Evolutionary conservation across 2,797 vertebrate genomes (phyloP).

Genomic region (Lepilemur ruficaudatus): DNA sequence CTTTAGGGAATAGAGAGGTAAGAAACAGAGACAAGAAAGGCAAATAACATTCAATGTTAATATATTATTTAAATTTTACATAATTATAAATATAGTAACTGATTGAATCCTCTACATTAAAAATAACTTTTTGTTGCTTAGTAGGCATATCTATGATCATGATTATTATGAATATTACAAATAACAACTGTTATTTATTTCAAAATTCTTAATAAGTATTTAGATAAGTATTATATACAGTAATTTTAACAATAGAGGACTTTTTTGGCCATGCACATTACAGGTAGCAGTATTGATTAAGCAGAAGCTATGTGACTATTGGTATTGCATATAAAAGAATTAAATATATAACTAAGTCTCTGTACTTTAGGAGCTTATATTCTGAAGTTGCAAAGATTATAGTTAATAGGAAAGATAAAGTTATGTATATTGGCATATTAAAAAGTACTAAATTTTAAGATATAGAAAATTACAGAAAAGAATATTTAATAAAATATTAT

Average conservation of each 20-base stretch:
- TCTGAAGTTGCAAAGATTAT: slow-evolving; percentile 1
- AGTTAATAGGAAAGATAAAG: slow-evolving; percentile 1
- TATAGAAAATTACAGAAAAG: background rate
- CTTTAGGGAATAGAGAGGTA: background rate
- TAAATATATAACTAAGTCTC: slow-evolving; percentile 22
- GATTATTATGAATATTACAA: slow-evolving; percentile 27
- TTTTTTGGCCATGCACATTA: background rate
- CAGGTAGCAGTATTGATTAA: background rate
- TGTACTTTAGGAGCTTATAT: slow-evolving; percentile 17
- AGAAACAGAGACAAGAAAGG: background rate
- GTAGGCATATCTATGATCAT: background rate
- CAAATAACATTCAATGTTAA: background rate
- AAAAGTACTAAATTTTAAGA: background rate
- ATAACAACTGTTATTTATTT: background rate
- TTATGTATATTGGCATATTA: background rate
- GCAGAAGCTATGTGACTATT: background rate
- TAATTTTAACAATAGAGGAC: background rate
- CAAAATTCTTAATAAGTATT: background rate
- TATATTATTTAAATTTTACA: background rate
- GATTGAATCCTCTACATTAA: background rate
- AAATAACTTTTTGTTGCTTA: background rate
- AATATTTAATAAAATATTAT: background rate
- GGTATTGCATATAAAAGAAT: background rate
- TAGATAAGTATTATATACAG: background rate
- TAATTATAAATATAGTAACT: slow-evolving; percentile 9